Conservation (phyloP, 2,797 vertebrate genomes). For the Halcyon badia region DNA sequence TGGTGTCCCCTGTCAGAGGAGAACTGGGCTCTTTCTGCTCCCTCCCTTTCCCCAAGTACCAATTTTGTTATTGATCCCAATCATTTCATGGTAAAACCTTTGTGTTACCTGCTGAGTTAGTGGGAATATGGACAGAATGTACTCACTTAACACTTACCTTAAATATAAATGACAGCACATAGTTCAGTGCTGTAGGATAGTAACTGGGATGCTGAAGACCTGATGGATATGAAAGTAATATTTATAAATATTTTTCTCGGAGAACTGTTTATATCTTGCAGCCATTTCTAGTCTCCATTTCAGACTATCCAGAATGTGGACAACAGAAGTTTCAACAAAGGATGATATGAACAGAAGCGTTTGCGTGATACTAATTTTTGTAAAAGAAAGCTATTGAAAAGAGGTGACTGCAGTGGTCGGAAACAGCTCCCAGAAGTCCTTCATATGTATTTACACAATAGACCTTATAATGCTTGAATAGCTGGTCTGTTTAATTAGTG, state of each 20-base stretch:
- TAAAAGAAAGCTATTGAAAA: background rate
- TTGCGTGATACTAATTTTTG: background rate
- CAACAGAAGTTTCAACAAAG: background rate
- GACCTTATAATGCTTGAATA: background rate
- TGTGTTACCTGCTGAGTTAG: background rate
- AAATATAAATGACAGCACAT: background rate
- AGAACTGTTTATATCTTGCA: background rate
- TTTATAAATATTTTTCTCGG: background rate
- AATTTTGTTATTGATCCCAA: background rate
- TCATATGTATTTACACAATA: background rate
- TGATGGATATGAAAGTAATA: background rate
- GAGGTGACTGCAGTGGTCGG: background rate
- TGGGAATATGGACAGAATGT: background rate
- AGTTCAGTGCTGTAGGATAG: background rate
- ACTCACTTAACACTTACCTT: background rate
- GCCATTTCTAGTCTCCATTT: background rate
- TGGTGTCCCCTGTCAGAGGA: no score
- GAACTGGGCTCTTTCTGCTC: background rate
- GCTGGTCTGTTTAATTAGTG: background rate
- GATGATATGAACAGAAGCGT: background rate
- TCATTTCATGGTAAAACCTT: background rate
- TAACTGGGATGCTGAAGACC: background rate
- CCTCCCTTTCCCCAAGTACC: background rate
- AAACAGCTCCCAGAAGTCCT: background rate
- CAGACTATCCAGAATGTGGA: background rate